These are phyloP conservation scores for Noturus placidus DNA, from an alignment of 2,113 vertebrate species.

Conservation along the genomic window DNA sequence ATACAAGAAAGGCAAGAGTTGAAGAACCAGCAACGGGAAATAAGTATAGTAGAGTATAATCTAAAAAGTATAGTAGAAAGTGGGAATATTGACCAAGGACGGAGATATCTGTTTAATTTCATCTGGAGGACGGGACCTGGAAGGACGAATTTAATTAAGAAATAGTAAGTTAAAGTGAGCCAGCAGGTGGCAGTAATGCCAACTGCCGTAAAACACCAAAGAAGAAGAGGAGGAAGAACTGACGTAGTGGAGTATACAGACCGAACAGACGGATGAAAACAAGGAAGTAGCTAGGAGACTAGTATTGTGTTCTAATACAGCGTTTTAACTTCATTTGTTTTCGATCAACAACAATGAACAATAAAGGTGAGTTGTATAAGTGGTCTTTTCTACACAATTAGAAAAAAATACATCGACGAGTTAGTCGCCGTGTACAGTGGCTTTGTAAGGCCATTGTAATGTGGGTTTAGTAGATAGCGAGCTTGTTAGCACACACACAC, in stretches of 20 bases:
- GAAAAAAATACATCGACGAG: not conserved
- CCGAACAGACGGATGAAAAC: slow-evolving; percentile 66
- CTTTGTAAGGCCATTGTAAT: slow-evolving; percentile 1
- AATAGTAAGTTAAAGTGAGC: no score
- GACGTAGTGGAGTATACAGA: slow-evolving; percentile 68
- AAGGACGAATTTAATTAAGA: no score
- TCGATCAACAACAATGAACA: slow-evolving; percentile 70
- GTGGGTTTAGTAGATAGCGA: slow-evolving; percentile 1
- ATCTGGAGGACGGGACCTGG: no score
- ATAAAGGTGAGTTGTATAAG: slow-evolving; percentile 70
- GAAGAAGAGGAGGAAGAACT: no score
- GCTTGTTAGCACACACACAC: slow-evolving; percentile 40
- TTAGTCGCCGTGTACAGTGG: not conserved
- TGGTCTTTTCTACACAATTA: not conserved
- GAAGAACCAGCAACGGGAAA: no score
- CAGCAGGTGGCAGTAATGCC: no score
- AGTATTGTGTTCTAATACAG: not conserved
- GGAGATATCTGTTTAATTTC: no score
- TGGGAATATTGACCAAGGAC: no score
- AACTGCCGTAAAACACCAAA: no score
- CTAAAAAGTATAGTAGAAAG: no score
- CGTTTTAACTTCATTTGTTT: not conserved
- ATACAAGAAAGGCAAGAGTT: no score
- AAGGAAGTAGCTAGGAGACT: slow-evolving; percentile 71
- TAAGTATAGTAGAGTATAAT: no score